Evolutionary conservation across 2,113 vertebrate genomes (phyloP).

Genomic region (Hyla sarda): DNA sequence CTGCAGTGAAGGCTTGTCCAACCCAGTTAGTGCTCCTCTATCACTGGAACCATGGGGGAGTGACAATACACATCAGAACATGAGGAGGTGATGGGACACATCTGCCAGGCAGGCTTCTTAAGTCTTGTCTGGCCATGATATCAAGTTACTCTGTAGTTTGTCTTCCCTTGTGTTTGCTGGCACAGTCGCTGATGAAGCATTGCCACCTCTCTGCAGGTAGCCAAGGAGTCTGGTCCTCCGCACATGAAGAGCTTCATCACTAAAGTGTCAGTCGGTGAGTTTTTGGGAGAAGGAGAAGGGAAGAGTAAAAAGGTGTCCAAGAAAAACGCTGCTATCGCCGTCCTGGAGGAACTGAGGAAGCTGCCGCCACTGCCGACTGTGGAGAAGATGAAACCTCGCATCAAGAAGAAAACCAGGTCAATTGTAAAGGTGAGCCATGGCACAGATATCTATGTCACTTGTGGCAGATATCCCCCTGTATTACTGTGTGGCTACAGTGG

Average conservation of each 20-base stretch:
- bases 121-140: too few species aligned
- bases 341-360: slow-evolving; percentile 87
- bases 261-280: slow-evolving; percentile 89
- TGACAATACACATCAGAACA: too few species aligned
- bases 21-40: too few species aligned
- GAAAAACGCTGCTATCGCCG: slow-evolving; percentile 91
- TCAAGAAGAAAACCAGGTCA: slow-evolving; percentile 99
- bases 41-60: too few species aligned
- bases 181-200: neutral
- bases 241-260: slow-evolving; percentile 98
- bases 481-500: too few species aligned
- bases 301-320: slow-evolving; percentile 99
- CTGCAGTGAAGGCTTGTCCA: too few species aligned
- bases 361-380: slow-evolving; percentile 87
- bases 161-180: too few species aligned
- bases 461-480: neutral
- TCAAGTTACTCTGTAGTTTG: too few species aligned
- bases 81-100: too few species aligned
- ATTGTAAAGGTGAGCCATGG: slow-evolving; percentile 85
- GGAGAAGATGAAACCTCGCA: slow-evolving; percentile 92
- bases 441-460: neutral
- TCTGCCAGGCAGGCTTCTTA: too few species aligned
- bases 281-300: slow-evolving; percentile 92
- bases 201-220: slow-evolving; percentile 80
- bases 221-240: slow-evolving; percentile 93